Percentiles rank a stretch among this genome's conserved stretches.
Evolutionary conservation across 2,797 vertebrate genomes (phyloP).

Genomic region (Gila robusta): DNA sequence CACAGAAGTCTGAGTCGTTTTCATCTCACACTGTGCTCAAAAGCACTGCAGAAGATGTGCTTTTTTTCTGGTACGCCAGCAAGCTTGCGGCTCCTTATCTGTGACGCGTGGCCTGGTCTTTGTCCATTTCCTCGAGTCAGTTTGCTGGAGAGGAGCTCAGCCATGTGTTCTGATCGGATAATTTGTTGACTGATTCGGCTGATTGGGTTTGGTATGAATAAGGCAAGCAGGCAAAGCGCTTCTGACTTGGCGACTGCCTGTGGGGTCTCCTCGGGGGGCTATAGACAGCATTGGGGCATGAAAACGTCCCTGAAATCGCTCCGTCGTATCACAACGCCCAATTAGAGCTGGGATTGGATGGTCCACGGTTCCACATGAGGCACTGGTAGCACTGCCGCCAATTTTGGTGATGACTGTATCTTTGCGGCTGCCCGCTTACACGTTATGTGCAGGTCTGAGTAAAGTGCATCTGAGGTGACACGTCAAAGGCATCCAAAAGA

Average conservation of each 20-base stretch:
- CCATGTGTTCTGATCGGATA: constrained; percentile 46
- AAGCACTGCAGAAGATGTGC: constrained; percentile 32
- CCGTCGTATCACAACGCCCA: constrained; percentile 71
- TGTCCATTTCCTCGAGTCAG: constrained; percentile 44
- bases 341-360: constrained; percentile 68
- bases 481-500: neutral
- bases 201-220: constrained; percentile 50
- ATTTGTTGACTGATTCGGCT: constrained; percentile 60
- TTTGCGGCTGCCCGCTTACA: neutral
- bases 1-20: constrained; percentile 50
- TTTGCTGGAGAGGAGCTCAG: constrained; percentile 39
- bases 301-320: constrained; percentile 69
- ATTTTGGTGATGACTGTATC: constrained; percentile 2
- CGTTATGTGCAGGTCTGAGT: neutral
- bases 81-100: constrained; percentile 14
- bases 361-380: constrained; percentile 50
- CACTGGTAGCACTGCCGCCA: neutral
- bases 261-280: constrained; percentile 49
- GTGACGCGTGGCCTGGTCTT: constrained; percentile 28
- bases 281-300: constrained; percentile 61
- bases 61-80: neutral
- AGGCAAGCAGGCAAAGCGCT: constrained; percentile 25
- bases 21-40: constrained; percentile 42
- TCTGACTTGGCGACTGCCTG: constrained; percentile 20
- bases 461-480: neutral